A percentile compares a stretch with the other conserved stretches of the same genome.
Conservation (phyloP, 2,888 invertebrate species). For the Vandiemenella viatica region DNA sequence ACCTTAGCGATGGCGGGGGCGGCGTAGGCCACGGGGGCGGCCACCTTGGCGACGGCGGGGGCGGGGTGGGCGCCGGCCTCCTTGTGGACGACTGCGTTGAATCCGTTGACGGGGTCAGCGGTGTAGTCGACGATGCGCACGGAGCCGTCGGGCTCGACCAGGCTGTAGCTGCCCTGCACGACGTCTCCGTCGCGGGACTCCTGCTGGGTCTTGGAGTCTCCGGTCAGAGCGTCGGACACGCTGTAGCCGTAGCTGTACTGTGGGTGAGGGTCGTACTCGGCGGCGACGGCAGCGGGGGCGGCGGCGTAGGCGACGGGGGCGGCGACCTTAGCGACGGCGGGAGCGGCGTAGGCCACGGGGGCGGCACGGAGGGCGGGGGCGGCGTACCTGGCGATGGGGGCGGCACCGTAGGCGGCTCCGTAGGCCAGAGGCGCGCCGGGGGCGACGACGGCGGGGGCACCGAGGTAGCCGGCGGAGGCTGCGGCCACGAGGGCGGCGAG, state of each 20-base stretch:
- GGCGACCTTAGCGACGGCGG: not conserved
- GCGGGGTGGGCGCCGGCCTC: not conserved
- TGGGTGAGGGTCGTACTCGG: not conserved
- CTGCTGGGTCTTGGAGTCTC: not conserved
- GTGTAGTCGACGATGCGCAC: not conserved
- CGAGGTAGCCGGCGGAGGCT: constrained; percentile 13
- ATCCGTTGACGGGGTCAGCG: not conserved
- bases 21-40: not conserved
- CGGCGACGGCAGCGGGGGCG: not conserved
- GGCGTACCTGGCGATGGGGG: not conserved
- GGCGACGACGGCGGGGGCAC: constrained; percentile 12
- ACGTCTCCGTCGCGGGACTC: not conserved
- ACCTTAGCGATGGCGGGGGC: not conserved
- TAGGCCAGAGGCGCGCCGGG: constrained; percentile 8
- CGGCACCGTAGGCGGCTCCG: not conserved
- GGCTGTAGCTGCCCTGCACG: not conserved
- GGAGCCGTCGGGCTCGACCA: not conserved
- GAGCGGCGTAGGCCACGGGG: not conserved
- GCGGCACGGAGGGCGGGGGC: not conserved
- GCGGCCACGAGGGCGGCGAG: constrained; percentile 16
- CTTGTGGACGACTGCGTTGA: not conserved
- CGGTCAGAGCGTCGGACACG: not conserved
- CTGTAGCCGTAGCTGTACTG: not conserved
- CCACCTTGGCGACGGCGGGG: not conserved
- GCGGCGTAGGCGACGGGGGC: not conserved